Evolutionary conservation across 1,140 invertebrate genomes (phyloP), one percentile per base, ranked within the genome.

Genomic region (Epicauta chinensis): DNA sequence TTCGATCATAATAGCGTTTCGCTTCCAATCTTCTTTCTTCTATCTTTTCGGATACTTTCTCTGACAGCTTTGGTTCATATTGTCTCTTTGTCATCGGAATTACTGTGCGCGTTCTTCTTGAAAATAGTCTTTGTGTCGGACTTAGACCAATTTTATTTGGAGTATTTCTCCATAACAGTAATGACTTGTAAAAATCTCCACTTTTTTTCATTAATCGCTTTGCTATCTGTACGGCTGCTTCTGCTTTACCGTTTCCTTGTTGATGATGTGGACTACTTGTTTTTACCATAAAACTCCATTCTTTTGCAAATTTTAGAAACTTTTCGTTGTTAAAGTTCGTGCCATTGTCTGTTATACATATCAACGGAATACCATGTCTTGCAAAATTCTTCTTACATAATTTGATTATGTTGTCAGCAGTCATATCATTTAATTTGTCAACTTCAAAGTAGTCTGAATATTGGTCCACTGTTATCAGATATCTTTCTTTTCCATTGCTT

Each of bases 211-310:
- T 41, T 7, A 64, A 45, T 14, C 37, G 56, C 48, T 63, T 62
- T 16, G 56, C 55, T 1, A 62, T 57, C 23, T 64, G 61, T n/a
- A 66, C 61, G 2, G 63, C 58, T 11, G 62, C 51, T 40, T 67
- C 62, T 23, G 48, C 56, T 16, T 48, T 47, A n/a, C 60, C 61
- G 42, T 67, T 66, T 10, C 57, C 59, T 47, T 59, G 60, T 14
- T 60, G 46, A 46, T 58, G 60, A 15, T 63, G 35, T 12, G 62
- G 62, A n/a, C 46, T 55, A 16, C 59, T 63, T 9, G 58, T 64
- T 0, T 53, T 15, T 23, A 59, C 56, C 11, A 32, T 9, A 31
- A 64, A 57, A 35, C 52, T 51, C 17, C 47, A 62, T 7, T 50
- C 16, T 15, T 48, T 34, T 10, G 53, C 43, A 52, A 65, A 62